These are phyloP conservation scores for Anas platyrhynchos DNA, from an alignment of 2,113 vertebrate species.

Conservation along the genomic window DNA sequence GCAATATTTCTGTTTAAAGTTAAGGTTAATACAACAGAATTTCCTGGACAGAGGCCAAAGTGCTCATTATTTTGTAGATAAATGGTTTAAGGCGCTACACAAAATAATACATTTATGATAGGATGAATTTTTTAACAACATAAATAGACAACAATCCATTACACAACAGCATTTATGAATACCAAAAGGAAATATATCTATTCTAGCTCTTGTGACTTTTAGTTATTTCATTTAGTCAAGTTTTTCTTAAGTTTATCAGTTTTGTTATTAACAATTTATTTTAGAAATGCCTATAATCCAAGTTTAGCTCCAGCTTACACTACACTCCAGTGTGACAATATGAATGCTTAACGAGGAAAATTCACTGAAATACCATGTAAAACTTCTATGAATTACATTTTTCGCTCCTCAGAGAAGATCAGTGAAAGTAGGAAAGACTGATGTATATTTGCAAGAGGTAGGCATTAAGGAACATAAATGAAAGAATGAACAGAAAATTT, in stretches of 20 bases:
- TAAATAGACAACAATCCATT: background rate
- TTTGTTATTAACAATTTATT: background rate
- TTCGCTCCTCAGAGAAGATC: background rate
- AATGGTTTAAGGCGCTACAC: rapidly evolving
- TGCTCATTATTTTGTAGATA: background rate
- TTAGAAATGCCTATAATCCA: background rate
- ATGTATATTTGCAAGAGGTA: conserved; percentile 38
- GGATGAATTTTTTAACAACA: background rate
- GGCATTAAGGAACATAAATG: conserved; percentile 16
- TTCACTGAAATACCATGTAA: conserved; percentile 18
- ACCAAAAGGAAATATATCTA: background rate
- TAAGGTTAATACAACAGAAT: background rate
- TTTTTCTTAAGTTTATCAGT: background rate
- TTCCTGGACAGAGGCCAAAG: background rate
- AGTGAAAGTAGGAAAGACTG: conserved; percentile 31
- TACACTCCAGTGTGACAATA: conserved; percentile 16
- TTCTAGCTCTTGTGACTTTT: background rate
- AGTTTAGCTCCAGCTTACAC: background rate
- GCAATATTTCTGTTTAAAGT: background rate
- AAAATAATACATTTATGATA: background rate
- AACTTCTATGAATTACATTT: background rate
- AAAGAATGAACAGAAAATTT: background rate
- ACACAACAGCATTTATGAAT: background rate
- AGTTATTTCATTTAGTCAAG: rapidly evolving
- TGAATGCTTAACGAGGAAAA: conserved; percentile 56